Percentiles rank a stretch among this genome's conserved stretches.
These are phyloP conservation scores for Stictonetta naevosa DNA, from an alignment of 2,113 vertebrate species.

Conservation along the genomic window DNA sequence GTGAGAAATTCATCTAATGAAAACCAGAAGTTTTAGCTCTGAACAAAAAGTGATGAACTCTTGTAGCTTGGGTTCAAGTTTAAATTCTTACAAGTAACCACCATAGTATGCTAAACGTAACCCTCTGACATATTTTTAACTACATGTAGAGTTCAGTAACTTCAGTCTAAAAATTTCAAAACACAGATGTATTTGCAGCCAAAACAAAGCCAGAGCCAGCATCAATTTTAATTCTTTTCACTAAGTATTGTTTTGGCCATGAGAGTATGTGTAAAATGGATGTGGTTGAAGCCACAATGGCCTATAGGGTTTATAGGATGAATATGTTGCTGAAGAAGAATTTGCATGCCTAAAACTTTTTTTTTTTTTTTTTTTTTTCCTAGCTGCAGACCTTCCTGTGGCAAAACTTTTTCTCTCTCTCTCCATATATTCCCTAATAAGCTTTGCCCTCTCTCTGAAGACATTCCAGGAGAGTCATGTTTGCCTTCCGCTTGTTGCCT, in stretches of 20 bases:
- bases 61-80: neutral
- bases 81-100: neutral
- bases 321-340: neutral
- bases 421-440: neutral
- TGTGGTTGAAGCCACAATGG: neutral
- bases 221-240: neutral
- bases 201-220: constrained; percentile 12
- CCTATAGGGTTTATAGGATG: neutral
- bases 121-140: neutral
- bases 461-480: neutral
- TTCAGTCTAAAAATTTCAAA: neutral
- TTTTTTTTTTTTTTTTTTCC: neutral
- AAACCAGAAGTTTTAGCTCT: neutral
- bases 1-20: neutral
- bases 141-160: neutral
- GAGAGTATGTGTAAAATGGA: neutral
- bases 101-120: neutral
- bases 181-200: neutral
- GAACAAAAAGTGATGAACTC: neutral
- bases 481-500: neutral
- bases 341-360: neutral
- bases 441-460: neutral
- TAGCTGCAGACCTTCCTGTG: neutral
- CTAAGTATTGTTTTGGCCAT: neutral
- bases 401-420: neutral